Conservation (phyloP, 2,888 invertebrate genomes). For the Bibio marci region DNA sequence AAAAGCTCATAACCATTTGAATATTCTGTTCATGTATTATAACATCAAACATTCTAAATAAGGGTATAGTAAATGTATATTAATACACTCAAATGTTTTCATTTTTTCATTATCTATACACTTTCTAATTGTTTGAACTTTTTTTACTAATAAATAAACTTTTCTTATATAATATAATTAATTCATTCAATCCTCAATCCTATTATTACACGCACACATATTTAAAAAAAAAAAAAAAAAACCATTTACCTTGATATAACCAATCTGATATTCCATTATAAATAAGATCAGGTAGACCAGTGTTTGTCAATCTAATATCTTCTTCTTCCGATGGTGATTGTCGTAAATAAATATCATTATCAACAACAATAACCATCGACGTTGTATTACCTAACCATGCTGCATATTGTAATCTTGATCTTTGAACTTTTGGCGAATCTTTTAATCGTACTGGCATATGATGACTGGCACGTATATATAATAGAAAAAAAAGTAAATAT, state of each 20-base stretch:
- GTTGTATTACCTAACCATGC: constrained; percentile 68
- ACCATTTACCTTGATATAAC: constrained; percentile 74
- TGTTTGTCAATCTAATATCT: constrained; percentile 54
- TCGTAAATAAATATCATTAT: constrained; percentile 78
- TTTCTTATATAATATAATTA: no score
- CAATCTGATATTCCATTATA: constrained; percentile 93
- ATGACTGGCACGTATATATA: constrained; percentile 45
- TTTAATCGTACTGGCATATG: constrained; percentile 72
- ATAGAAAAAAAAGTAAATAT: constrained; percentile 3
- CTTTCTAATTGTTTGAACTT: no score
- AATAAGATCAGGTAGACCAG: constrained; percentile 59
- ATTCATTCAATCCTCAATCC: no score
- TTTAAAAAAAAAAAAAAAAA: no score
- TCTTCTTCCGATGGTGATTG: constrained; percentile 51
- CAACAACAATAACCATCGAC: constrained; percentile 59
- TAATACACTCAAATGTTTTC: no score
- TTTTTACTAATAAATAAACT: no score
- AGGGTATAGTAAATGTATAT: no score
- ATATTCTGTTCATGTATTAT: no score
- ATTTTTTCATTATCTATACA: no score
- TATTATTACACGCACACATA: no score
- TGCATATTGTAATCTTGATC: constrained; percentile 65
- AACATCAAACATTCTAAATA: no score
- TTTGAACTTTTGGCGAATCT: constrained; percentile 47
- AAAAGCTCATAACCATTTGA: no score